These are phyloP conservation scores for Pelvicachromis taeniatus DNA, from an alignment of 2,113 vertebrate species.

Conservation along the genomic window DNA sequence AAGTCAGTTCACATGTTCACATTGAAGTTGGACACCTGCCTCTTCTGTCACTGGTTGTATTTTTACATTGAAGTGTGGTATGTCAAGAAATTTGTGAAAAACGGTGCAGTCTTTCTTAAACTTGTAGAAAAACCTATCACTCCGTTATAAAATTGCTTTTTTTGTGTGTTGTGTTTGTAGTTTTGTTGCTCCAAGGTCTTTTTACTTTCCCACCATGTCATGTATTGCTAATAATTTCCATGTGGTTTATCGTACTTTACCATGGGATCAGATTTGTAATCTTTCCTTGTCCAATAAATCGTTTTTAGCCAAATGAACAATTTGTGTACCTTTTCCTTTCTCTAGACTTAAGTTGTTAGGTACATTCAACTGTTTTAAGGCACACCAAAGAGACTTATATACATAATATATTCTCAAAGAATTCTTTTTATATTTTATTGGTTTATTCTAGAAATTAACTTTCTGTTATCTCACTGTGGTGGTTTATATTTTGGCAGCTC, in stretches of 20 bases:
- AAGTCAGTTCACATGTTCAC: constrained; percentile 36
- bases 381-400: constrained; percentile 10
- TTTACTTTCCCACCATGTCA: background rate
- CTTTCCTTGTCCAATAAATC: constrained; percentile 69
- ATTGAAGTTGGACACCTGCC: constrained; percentile 28
- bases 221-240: constrained; percentile 47
- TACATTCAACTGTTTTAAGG: background rate
- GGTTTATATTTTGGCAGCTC: background rate
- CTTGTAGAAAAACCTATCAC: constrained; percentile 17
- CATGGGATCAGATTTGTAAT: constrained; percentile 49
- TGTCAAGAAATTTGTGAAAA: background rate
- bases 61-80: background rate
- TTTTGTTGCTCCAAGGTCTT: background rate
- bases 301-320: constrained; percentile 57
- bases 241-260: background rate
- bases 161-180: constrained; percentile 10
- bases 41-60: background rate
- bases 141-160: background rate
- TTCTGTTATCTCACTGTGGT: background rate
- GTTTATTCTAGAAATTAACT: background rate
- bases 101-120: background rate
- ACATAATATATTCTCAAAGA: background rate
- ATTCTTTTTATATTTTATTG: background rate
- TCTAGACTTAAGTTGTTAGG: background rate
- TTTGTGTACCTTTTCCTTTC: constrained; percentile 3